phyloP scores from a whole-genome alignment of 2,797 vertebrate genomes.

The Manis pentadactyla region DNA sequence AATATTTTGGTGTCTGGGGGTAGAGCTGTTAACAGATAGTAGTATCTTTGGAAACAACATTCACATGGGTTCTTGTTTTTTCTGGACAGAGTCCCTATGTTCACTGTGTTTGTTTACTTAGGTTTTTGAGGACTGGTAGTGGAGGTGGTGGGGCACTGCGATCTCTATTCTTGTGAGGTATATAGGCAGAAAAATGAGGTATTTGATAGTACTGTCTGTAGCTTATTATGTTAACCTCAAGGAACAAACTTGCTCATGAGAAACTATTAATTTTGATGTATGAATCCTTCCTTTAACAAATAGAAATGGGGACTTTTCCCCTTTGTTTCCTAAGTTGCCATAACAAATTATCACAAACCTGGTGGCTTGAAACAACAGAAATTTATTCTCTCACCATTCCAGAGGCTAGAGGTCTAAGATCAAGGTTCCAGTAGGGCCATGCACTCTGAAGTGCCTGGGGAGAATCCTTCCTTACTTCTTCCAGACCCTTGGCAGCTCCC shows the following conservation, averaged over 20 bases:
- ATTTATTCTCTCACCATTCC: neutral
- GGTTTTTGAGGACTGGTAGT: neutral
- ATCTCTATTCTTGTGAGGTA: neutral
- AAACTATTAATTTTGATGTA: neutral
- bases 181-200: neutral
- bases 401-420: neutral
- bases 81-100: neutral
- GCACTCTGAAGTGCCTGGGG: neutral
- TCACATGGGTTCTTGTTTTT: neutral
- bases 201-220: neutral
- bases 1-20: neutral
- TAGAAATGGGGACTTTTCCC: neutral
- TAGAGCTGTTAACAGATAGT: neutral
- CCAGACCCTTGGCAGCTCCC: neutral
- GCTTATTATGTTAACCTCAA: neutral
- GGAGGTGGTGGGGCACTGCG: accelerated
- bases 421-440: neutral
- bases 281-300: neutral
- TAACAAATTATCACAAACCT: neutral
- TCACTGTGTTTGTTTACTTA: neutral
- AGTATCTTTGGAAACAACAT: neutral
- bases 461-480: neutral
- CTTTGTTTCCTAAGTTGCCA: neutral
- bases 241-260: neutral
- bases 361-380: neutral